A percentile compares a stretch with the other conserved stretches of the same genome.
These are phyloP conservation scores for Limosa lapponica DNA, from an alignment of 2,797 vertebrate species.

Conservation along the genomic window DNA sequence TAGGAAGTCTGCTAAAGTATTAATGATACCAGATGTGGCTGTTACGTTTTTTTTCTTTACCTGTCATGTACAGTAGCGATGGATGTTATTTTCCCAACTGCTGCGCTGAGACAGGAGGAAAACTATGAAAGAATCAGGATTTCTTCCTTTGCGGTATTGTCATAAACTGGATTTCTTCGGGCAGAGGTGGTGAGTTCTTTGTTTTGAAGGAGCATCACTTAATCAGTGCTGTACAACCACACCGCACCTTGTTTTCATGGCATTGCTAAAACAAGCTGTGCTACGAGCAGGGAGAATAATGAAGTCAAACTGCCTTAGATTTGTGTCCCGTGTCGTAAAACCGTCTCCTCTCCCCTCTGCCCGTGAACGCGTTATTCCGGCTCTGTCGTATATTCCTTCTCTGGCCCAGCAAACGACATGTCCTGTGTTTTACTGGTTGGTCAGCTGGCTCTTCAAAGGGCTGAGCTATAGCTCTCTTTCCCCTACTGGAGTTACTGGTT, in stretches of 20 bases:
- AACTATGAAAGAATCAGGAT: background rate
- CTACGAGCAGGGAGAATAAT: rapidly evolving
- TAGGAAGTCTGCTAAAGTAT: constrained; percentile 66
- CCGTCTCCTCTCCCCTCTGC: background rate
- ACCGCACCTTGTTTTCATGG: background rate
- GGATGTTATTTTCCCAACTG: constrained; percentile 15
- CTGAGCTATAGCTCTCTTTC: background rate
- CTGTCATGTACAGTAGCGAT: constrained; percentile 32
- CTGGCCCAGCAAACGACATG: background rate
- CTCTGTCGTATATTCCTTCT: background rate
- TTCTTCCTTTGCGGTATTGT: background rate
- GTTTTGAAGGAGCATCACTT: background rate
- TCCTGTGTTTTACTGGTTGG: background rate
- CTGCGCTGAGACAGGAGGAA: background rate
- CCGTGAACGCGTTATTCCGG: rapidly evolving
- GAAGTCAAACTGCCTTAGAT: background rate
- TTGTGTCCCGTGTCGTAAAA: background rate
- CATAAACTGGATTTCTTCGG: background rate
- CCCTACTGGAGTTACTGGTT: rapidly evolving
- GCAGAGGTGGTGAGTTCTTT: background rate
- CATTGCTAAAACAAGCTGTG: background rate
- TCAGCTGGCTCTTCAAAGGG: background rate
- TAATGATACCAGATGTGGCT: constrained; percentile 69
- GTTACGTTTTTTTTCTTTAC: constrained; percentile 20
- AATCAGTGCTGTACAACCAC: background rate